These are phyloP conservation scores for Magallana nippona DNA, from an alignment of 2,888 invertebrate species.

Conservation along the genomic window DNA sequence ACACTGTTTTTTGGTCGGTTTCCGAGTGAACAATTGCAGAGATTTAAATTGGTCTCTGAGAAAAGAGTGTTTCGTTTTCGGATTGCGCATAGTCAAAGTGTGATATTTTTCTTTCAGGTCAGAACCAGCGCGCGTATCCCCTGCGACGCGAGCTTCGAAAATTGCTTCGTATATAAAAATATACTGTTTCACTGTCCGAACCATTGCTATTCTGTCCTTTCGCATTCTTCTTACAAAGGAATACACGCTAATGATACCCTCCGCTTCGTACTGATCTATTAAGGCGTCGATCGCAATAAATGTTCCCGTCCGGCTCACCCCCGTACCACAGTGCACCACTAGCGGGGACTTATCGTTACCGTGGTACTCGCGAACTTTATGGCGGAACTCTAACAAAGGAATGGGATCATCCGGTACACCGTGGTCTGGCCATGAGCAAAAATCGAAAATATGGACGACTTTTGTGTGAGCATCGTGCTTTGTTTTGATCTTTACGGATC, in stretches of 20 bases:
- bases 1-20: conserved; percentile 61
- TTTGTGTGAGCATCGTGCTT: conserved; percentile 54
- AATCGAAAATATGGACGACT: conserved; percentile 72
- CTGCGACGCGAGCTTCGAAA: conserved; percentile 76
- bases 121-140: conserved; percentile 67
- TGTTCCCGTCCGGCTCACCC: conserved; percentile 76
- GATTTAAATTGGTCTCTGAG: conserved; percentile 75
- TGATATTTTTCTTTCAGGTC: conserved; percentile 71
- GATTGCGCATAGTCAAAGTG: conserved; percentile 67
- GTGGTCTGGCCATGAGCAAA: conserved; percentile 78
- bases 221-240: conserved; percentile 74
- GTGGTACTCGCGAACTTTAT: conserved; percentile 64
- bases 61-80: conserved; percentile 68
- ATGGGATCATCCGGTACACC: conserved; percentile 75
- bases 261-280: conserved; percentile 74
- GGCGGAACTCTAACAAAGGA: conserved; percentile 75
- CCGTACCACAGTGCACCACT: conserved; percentile 79
- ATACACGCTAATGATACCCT: conserved; percentile 76
- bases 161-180: conserved; percentile 77
- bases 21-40: conserved; percentile 71
- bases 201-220: conserved; percentile 74
- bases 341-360: conserved; percentile 64
- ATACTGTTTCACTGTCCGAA: conserved; percentile 78
- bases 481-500: conserved; percentile 67
- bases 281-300: conserved; percentile 79